Percentiles rank a stretch among this genome's conserved stretches.
phyloP scores from a whole-genome alignment of 2,113 vertebrate genomes.

The Nycticryphes semicollaris region DNA sequence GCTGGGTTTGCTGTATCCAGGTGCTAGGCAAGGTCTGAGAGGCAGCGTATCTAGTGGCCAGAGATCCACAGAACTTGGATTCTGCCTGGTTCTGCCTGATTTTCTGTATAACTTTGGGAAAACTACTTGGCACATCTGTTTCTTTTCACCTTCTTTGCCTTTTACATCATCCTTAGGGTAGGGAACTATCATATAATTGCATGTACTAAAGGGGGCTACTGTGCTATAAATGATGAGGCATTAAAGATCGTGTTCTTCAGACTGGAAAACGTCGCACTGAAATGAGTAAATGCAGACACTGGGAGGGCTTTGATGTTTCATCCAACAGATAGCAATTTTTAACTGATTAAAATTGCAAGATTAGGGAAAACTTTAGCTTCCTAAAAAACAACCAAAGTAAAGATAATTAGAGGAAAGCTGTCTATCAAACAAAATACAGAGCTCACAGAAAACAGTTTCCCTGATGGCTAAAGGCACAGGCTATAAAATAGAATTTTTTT shows the following conservation, averaged over 20 bases:
- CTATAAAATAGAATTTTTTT: conserved; percentile 6
- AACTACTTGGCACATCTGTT: neutral
- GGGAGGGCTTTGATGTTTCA: neutral
- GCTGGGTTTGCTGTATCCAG: neutral
- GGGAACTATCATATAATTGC: neutral
- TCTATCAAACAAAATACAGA: neutral
- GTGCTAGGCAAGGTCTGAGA: neutral
- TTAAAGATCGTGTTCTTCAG: neutral
- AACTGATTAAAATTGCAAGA: neutral
- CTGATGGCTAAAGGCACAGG: neutral
- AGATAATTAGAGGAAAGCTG: neutral
- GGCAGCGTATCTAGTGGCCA: neutral
- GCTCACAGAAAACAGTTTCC: neutral
- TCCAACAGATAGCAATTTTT: neutral
- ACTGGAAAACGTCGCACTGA: neutral
- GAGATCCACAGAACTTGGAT: neutral
- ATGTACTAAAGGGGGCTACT: neutral
- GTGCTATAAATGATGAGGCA: neutral
- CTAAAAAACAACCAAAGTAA: neutral
- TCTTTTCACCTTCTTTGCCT: neutral
- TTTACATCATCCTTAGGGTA: neutral
- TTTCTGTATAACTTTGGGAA: neutral
- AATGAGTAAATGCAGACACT: neutral
- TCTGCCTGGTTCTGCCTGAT: neutral
- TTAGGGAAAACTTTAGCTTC: neutral